Percentiles rank a stretch among this genome's conserved stretches.
phyloP scores from a whole-genome alignment of 2,797 vertebrate genomes.

The Ptychobarbus kaznakovi region DNA sequence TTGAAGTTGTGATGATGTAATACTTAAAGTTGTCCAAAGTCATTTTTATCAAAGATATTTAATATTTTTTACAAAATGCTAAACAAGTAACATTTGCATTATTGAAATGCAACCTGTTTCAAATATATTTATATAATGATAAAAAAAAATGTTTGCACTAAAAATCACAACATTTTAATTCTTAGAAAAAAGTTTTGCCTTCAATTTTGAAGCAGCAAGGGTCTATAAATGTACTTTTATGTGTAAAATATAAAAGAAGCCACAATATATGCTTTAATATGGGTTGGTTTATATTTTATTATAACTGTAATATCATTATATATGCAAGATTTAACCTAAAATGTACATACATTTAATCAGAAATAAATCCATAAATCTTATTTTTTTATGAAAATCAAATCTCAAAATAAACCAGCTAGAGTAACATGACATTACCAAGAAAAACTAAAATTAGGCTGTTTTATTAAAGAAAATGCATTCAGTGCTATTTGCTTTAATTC shows the following conservation, averaged over 20 bases:
- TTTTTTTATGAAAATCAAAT: not conserved
- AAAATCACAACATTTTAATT: too few species aligned
- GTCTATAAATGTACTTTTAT: not conserved
- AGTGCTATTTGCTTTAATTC: not conserved
- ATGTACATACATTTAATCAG: not conserved
- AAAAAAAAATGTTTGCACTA: too few species aligned
- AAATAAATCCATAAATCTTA: not conserved
- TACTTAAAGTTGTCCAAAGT: too few species aligned
- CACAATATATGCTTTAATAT: not conserved
- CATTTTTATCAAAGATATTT: too few species aligned
- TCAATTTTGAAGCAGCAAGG: not conserved
- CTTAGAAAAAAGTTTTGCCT: not conserved
- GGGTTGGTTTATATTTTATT: not conserved
- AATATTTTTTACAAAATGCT: too few species aligned
- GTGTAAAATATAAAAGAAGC: not conserved
- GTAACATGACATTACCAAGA: not conserved
- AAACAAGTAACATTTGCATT: too few species aligned
- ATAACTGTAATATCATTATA: not conserved
- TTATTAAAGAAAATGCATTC: conserved; percentile 21
- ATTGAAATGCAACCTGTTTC: too few species aligned
- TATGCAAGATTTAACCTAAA: not conserved
- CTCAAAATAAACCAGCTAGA: not conserved
- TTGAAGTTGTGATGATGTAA: not conserved
- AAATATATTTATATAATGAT: too few species aligned
- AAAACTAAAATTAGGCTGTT: not conserved